Conservation (phyloP, 2,888 invertebrate genomes). For the Mermis nigrescens region DNA sequence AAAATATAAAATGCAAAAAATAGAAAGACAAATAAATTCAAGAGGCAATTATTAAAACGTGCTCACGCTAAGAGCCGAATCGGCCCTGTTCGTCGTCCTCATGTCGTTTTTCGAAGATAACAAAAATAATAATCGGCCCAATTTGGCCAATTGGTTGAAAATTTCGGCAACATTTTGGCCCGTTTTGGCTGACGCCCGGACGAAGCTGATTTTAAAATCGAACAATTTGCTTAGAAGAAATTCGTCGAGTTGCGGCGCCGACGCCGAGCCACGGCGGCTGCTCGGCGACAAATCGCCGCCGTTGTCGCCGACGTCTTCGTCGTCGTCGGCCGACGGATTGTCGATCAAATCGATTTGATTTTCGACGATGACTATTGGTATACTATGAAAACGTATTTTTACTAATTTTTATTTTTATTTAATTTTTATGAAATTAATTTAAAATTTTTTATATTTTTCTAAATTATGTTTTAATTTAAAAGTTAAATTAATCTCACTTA, state of each 20-base stretch:
- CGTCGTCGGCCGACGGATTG: background rate
- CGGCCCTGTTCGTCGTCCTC: too few relatives aligned
- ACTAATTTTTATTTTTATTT: too few relatives aligned
- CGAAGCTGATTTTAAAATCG: background rate
- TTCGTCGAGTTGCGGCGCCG: background rate
- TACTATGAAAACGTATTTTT: constrained; percentile 46
- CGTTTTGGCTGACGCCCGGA: constrained; percentile 2
- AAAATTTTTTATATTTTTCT: too few relatives aligned
- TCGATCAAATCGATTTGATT: constrained; percentile 63
- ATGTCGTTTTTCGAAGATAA: too few relatives aligned
- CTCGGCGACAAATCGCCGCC: background rate
- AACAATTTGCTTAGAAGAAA: background rate
- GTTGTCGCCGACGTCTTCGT: background rate
- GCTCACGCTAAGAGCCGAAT: too few relatives aligned
- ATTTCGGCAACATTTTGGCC: constrained; percentile 6
- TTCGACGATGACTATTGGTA: constrained; percentile 79
- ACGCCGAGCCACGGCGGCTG: background rate
- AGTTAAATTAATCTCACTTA: too few relatives aligned
- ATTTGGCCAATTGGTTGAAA: background rate
- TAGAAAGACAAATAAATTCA: too few relatives aligned
- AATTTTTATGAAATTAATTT: too few relatives aligned
- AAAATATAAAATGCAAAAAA: too few relatives aligned
- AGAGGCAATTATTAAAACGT: too few relatives aligned
- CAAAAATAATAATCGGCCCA: background rate
- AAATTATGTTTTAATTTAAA: too few relatives aligned